Conservation (phyloP, 2,113 vertebrate genomes). For the Cyanoramphus novaezelandiae region DNA sequence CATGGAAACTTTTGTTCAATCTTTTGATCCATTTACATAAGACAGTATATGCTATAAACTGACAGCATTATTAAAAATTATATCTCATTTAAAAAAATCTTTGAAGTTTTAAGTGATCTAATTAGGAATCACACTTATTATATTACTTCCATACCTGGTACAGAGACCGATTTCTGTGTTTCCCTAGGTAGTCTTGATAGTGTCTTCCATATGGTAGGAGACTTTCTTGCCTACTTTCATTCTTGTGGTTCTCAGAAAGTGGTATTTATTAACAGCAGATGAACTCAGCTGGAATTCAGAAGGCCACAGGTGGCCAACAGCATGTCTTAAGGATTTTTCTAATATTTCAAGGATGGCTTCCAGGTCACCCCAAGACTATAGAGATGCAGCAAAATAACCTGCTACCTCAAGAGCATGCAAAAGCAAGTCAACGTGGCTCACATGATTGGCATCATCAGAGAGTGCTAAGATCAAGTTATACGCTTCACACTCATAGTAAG, state of each 20-base stretch:
- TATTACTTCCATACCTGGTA: background rate
- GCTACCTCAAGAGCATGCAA: background rate
- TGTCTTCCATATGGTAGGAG: background rate
- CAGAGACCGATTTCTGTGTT: background rate
- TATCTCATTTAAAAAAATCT: background rate
- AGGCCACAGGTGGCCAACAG: background rate
- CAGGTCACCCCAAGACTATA: background rate
- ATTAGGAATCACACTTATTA: background rate
- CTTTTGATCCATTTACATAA: background rate
- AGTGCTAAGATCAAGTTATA: background rate
- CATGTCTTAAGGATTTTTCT: background rate
- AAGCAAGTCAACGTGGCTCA: background rate
- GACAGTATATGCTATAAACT: background rate
- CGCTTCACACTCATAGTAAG: background rate
- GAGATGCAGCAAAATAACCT: background rate
- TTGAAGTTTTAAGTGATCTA: background rate
- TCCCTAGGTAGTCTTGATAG: background rate
- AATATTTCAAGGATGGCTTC: background rate
- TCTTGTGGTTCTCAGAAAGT: background rate
- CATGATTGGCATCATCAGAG: background rate
- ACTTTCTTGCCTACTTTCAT: background rate
- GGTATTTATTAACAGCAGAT: background rate
- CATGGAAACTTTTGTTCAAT: constrained; percentile 4
- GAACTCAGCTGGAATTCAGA: background rate
- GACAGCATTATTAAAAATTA: background rate